phyloP scores from a whole-genome alignment of 2,888 invertebrate genomes.

The Lycaena phlaeas region DNA sequence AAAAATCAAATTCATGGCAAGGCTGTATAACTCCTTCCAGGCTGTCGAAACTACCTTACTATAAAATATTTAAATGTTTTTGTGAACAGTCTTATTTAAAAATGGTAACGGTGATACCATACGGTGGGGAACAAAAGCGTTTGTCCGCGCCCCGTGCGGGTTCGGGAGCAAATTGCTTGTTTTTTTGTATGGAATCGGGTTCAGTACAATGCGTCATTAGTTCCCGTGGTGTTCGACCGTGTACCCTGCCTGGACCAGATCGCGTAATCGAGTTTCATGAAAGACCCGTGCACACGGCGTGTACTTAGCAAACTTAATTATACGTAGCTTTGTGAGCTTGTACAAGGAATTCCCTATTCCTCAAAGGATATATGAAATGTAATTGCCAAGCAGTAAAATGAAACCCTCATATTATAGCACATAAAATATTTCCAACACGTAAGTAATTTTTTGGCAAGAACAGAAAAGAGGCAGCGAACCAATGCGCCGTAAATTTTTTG shows the following conservation, averaged over 20 bases:
- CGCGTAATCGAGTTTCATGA: conserved; percentile 4
- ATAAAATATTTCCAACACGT: too few relatives aligned
- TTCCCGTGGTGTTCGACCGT: conserved; percentile 8
- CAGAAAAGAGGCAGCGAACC: too few relatives aligned
- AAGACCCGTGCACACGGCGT: conserved; percentile 2
- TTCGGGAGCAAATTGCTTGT: conserved; percentile 35
- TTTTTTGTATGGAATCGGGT: conserved; percentile 34
- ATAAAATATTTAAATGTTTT: too few relatives aligned
- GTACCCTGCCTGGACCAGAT: conserved; percentile 7
- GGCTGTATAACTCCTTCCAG: too few relatives aligned
- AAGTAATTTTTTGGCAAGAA: too few relatives aligned
- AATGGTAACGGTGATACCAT: not conserved
- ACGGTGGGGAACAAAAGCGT: conserved; percentile 30
- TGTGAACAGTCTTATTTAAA: not conserved
- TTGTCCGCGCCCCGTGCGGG: conserved; percentile 17
- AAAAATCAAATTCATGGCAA: too few relatives aligned
- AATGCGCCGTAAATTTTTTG: too few relatives aligned
- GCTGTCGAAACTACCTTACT: too few relatives aligned
- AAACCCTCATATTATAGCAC: too few relatives aligned
- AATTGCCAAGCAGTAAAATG: too few relatives aligned
- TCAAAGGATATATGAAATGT: too few relatives aligned
- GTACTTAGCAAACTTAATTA: conserved; percentile 3
- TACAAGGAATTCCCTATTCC: not conserved
- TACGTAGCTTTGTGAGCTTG: not conserved
- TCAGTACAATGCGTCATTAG: conserved; percentile 23